A percentile compares a stretch with the other conserved stretches of the same genome.
Evolutionary conservation across 1,140 invertebrate genomes (phyloP).

Genomic region (Hirudo medicinalis): DNA sequence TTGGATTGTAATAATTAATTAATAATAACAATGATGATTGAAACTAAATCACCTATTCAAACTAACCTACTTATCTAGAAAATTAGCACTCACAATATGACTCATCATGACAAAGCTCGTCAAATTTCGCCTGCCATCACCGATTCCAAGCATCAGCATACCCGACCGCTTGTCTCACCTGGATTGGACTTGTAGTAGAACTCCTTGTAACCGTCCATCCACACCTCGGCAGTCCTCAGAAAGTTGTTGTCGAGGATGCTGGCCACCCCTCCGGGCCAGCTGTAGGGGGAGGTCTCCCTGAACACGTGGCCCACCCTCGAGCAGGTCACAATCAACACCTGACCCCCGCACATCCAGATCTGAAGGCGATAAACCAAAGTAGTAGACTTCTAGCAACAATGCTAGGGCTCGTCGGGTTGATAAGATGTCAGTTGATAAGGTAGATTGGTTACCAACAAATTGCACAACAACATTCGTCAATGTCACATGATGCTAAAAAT

Average conservation of each 20-base stretch:
- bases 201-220: conserved; percentile 82
- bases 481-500: too few species aligned
- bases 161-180: conserved; percentile 1
- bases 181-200: conserved; percentile 49
- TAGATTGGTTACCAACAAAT: too few species aligned
- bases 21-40: too few species aligned
- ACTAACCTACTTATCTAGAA: too few species aligned
- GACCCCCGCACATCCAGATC: conserved; percentile 94
- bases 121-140: too few species aligned
- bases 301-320: conserved; percentile 96
- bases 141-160: too few species aligned
- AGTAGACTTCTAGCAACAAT: conserved; percentile 65
- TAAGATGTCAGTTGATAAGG: background rate
- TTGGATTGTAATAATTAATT: too few species aligned
- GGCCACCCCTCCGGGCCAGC: conserved; percentile 88
- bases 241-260: conserved; percentile 64
- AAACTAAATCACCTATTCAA: too few species aligned
- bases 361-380: conserved; percentile 32
- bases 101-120: too few species aligned
- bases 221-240: conserved; percentile 44
- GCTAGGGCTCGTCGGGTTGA: conserved; percentile 61
- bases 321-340: conserved; percentile 86
- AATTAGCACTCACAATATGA: too few species aligned
- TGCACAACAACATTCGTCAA: too few species aligned
- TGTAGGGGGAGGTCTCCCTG: conserved; percentile 84